Base-by-base conservation (phyloP, 2,797 vertebrate species). In the Oreonectes daqikongensis region DNA sequence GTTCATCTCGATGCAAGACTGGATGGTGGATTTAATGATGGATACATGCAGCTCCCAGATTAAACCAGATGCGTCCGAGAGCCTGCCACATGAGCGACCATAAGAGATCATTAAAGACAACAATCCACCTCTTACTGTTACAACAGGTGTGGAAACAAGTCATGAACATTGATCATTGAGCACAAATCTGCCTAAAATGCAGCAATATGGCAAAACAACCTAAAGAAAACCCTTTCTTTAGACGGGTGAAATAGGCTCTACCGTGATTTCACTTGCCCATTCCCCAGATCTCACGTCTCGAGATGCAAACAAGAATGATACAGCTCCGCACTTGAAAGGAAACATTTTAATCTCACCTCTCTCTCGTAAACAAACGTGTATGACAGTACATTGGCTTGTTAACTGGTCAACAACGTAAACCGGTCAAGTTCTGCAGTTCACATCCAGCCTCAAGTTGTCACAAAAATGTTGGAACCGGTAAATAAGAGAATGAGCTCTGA, bases 311-410 rank as follows among this genome's bases (percentile, higher is more conserved):
- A 59, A 57, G 52, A 14, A 42, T 12, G 55, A 72, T 69, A 78
- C 61, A 1, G 35, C 9, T 70, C 65, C 68, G 35, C 60, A 77
- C 40, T 50, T 40, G n/a, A 15, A 61, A 60, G 26, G 18, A 24
- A 50, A 57, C 2, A 69, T 42, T 44, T 60, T 8, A 24, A 24
- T n/a, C 57, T 18, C 24, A 28, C 38, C 69, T 44, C 22, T 46
- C 48, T 32, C 28, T 4, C 66, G 72, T 84, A 84, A 79, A 77
- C 73, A 77, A 69, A 72, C 42, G 17, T 26, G 15, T 12, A 52
- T 66, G 48, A 75, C 26, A 46, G 40, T 68, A 60, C 53, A 68
- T 46, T 46, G 64, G 52, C 64, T 75, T 75, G 40, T 18, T 50
- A 50, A 65, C 61, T 40, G 40, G 48, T 66, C 38, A 30, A 40